A percentile compares a stretch with the other conserved stretches of the same genome.
phyloP scores from a whole-genome alignment of 2,113 vertebrate species.

The Fregata magnificens region DNA sequence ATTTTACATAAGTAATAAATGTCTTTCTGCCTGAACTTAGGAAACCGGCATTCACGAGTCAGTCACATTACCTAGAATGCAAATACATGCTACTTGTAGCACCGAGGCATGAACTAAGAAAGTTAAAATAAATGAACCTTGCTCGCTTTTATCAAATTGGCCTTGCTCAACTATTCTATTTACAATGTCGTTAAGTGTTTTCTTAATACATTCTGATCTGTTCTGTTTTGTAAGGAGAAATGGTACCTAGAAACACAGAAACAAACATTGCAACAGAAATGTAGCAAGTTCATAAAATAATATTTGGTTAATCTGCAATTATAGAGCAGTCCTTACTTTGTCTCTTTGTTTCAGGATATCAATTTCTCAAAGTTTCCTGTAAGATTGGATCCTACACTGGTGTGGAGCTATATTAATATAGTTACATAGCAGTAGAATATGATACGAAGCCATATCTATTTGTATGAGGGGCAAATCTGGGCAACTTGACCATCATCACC shows the following conservation, averaged over 20 bases:
- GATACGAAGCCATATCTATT: background rate
- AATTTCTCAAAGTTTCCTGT: background rate
- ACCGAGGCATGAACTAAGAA: background rate
- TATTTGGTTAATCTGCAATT: conserved; percentile 24
- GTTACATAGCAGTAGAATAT: background rate
- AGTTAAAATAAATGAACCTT: conserved; percentile 32
- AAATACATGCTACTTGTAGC: background rate
- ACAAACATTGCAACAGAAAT: conserved; percentile 52
- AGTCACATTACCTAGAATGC: background rate
- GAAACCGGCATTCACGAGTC: background rate
- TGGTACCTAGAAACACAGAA: conserved; percentile 34
- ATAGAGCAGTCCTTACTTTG: background rate
- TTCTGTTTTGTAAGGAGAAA: conserved; percentile 1
- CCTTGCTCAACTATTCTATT: conserved; percentile 33
- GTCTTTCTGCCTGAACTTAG: background rate
- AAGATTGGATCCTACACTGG: background rate
- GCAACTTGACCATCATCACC: background rate
- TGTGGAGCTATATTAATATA: background rate
- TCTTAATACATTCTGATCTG: conserved; percentile 48
- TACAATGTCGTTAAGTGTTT: conserved; percentile 22
- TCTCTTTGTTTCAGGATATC: background rate
- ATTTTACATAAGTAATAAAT: background rate
- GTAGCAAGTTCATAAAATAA: conserved; percentile 16
- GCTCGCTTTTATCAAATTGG: conserved; percentile 39
- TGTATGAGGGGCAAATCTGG: background rate